Conservation (phyloP, 35 echinoderm and acorn worm genomes). For the Amphiura filiformis region DNA sequence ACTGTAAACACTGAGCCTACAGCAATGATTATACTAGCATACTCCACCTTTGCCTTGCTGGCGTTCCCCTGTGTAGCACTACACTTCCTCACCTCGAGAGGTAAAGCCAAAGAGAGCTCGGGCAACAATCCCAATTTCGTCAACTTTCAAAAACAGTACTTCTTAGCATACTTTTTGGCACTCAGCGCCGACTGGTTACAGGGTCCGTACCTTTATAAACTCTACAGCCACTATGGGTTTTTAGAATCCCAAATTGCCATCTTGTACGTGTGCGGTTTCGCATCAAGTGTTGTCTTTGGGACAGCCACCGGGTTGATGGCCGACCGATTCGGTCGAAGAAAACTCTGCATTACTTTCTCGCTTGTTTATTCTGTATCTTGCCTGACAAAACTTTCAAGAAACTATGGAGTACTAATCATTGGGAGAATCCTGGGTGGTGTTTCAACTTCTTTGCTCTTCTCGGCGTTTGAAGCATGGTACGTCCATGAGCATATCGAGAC, state of each 20-base stretch:
- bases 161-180: slow-evolving; percentile 90
- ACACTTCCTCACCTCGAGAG: slow-evolving; percentile 36
- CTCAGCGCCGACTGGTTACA: slow-evolving; percentile 90
- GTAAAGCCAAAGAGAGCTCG: slow-evolving; percentile 38
- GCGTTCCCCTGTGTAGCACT: slow-evolving; percentile 33
- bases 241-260: slow-evolving; percentile 91
- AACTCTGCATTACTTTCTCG: slow-evolving; percentile 93
- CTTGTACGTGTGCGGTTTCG: slow-evolving; percentile 95
- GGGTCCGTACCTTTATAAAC: slow-evolving; percentile 95
- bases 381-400: slow-evolving; percentile 78
- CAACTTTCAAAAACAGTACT: slow-evolving; percentile 87
- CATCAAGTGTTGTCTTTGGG: slow-evolving; percentile 84
- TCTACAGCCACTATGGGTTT: slow-evolving; percentile 95
- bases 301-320: slow-evolving; percentile 70
- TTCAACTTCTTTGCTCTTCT: slow-evolving; percentile 90
- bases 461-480: slow-evolving; percentile 97
- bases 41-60: slow-evolving; percentile 49
- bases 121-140: slow-evolving; percentile 86
- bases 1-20: too few relatives aligned
- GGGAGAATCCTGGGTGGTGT: slow-evolving; percentile 88
- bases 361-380: slow-evolving; percentile 94
- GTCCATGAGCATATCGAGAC: slow-evolving; percentile 92
- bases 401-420: slow-evolving; percentile 75
- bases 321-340: slow-evolving; percentile 84
- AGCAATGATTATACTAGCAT: slow-evolving; percentile 37